phyloP scores from a whole-genome alignment of 37 sponge, comb jelly and placozoan species.

The Bolinopsis microptera region DNA sequence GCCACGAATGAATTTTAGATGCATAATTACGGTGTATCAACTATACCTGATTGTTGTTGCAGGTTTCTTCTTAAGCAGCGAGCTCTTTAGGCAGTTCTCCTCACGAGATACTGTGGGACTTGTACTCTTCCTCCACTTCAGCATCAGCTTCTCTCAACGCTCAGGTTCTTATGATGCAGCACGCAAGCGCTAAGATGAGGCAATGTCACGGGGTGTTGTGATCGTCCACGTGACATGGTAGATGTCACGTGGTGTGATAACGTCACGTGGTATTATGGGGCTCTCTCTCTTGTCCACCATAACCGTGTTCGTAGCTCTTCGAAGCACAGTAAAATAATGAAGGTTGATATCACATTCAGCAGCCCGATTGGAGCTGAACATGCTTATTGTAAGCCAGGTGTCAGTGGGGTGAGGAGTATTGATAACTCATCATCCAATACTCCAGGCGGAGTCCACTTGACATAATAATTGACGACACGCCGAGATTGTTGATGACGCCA shows the following conservation, averaged over 20 bases:
- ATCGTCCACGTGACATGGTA: not conserved
- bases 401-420: too few relatives aligned
- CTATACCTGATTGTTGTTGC: conserved; percentile 32
- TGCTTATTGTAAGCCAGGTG: not conserved
- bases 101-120: conserved; percentile 70
- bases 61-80: not conserved
- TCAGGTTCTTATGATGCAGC: conserved; percentile 66
- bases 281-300: not conserved
- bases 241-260: not conserved
- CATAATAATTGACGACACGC: not conserved
- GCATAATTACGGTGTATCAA: too few relatives aligned
- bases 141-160: conserved; percentile 75
- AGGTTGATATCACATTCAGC: not conserved
- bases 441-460: not conserved
- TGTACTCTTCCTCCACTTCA: conserved; percentile 80
- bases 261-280: not conserved
- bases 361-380: not conserved
- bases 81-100: conserved; percentile 78
- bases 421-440: not conserved
- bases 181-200: conserved; percentile 61
- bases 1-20: too few relatives aligned
- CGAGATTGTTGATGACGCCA: too few relatives aligned
- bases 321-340: not conserved
- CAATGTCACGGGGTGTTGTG: too few relatives aligned
- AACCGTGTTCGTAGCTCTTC: not conserved